Percentiles rank a stretch among this genome's conserved stretches.
Conservation (phyloP, 2,888 invertebrate genomes). For the Stenoptilia bipunctidactyla region DNA sequence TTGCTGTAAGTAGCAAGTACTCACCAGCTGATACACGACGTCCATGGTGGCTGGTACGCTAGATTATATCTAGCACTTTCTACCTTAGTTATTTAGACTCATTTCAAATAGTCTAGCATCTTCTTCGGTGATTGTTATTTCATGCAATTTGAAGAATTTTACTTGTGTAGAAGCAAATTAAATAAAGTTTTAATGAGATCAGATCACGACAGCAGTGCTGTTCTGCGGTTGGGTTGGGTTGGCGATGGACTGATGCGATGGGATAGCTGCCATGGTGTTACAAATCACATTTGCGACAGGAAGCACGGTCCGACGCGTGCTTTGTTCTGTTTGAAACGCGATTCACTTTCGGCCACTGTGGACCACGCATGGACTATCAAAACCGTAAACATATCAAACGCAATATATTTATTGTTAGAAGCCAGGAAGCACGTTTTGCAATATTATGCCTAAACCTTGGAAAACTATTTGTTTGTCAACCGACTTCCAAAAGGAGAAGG, state of each 20-base stretch:
- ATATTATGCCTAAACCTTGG: too few species aligned
- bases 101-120: too few species aligned
- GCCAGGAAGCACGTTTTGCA: too few species aligned
- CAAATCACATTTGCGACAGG: conserved; percentile 32
- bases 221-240: neutral
- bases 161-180: neutral
- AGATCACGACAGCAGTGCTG: conserved; percentile 3
- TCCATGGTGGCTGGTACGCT: too few species aligned
- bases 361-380: too few species aligned
- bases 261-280: conserved; percentile 2
- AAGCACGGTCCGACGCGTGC: conserved; percentile 51
- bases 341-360: conserved; percentile 38
- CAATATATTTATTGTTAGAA: too few species aligned
- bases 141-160: neutral
- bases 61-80: too few species aligned
- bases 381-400: too few species aligned
- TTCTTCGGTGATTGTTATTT: neutral
- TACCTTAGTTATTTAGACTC: too few species aligned
- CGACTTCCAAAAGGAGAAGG: too few species aligned
- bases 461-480: too few species aligned
- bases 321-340: conserved; percentile 42
- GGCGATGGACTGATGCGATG: neutral
- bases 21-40: too few species aligned
- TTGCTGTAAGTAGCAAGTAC: neutral
- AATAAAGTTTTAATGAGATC: neutral